These are phyloP conservation scores for Drosophila bunnanda DNA, from an alignment of 2,888 invertebrate genomes.

Conservation along the genomic window DNA sequence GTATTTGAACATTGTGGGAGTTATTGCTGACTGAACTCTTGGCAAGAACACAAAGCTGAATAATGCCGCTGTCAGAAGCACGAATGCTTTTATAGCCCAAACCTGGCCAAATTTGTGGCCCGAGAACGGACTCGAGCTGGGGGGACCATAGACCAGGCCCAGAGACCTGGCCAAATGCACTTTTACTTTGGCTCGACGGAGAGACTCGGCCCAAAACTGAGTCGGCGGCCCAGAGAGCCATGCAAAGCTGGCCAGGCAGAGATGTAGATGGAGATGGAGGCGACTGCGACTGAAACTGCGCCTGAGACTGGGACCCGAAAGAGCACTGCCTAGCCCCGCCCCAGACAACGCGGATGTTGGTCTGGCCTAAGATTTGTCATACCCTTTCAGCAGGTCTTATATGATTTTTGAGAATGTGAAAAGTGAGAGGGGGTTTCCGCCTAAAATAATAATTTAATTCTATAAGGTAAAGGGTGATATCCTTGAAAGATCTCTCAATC, in stretches of 20 bases:
- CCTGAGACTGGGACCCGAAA: constrained; percentile 13
- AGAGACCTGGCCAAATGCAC: constrained; percentile 49
- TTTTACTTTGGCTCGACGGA: constrained; percentile 70
- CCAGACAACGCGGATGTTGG: constrained; percentile 46
- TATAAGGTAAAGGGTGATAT: no score
- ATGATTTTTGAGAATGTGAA: not conserved
- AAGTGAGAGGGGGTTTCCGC: no score
- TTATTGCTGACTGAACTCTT: constrained; percentile 52
- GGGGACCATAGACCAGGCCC: constrained; percentile 22
- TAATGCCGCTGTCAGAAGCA: constrained; percentile 57
- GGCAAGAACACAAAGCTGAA: constrained; percentile 75
- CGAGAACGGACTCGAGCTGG: constrained; percentile 47
- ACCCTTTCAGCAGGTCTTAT: constrained; percentile 5
- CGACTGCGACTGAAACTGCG: constrained; percentile 5
- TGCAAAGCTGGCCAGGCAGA: constrained; percentile 39
- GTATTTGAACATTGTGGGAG: constrained; percentile 77
- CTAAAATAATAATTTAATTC: not conserved
- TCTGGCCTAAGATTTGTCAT: constrained; percentile 18
- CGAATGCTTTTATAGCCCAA: constrained; percentile 74
- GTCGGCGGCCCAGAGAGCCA: constrained; percentile 29
- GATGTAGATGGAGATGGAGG: constrained; percentile 22
- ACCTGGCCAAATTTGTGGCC: constrained; percentile 43
- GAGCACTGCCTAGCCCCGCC: constrained; percentile 37
- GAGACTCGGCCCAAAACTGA: constrained; percentile 24
- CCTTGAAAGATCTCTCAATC: no score